Evolutionary conservation across 2,797 vertebrate genomes (phyloP).

Genomic region (Gymnoscopelus braueri): DNA sequence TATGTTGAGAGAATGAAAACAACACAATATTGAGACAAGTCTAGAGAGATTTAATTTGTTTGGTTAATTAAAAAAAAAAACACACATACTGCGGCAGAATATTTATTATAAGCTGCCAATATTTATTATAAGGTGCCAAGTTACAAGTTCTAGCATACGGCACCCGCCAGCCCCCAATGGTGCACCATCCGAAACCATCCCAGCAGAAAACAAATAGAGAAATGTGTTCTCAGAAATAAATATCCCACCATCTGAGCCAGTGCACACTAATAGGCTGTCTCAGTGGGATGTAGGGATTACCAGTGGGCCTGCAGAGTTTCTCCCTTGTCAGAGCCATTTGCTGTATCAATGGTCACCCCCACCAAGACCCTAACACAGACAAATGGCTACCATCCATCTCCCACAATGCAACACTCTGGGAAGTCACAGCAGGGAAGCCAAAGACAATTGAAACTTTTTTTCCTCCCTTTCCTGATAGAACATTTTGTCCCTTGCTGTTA

Average conservation of each 20-base stretch:
- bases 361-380: slow-evolving; percentile 61
- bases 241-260: slow-evolving; percentile 25
- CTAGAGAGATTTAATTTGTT: too few species aligned
- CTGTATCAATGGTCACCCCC: slow-evolving; percentile 58
- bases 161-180: slow-evolving; percentile 16
- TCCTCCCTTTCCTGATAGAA: not conserved
- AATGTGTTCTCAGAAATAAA: slow-evolving; percentile 40
- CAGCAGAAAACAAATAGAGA: slow-evolving; percentile 20
- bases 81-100: too few species aligned
- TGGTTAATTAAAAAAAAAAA: too few species aligned
- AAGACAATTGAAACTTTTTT: slow-evolving; percentile 52
- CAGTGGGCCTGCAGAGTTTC: slow-evolving; percentile 35
- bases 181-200: slow-evolving; percentile 33
- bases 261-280: slow-evolving; percentile 52
- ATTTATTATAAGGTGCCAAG: not conserved
- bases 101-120: too few species aligned
- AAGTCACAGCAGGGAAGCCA: slow-evolving; percentile 44
- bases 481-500: slow-evolving; percentile 11
- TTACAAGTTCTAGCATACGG: slow-evolving; percentile 4
- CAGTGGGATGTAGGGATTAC: slow-evolving; percentile 43
- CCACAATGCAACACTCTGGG: slow-evolving; percentile 38
- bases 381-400: slow-evolving; percentile 68
- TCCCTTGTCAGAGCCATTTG: slow-evolving; percentile 43
- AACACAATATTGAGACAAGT: too few species aligned
- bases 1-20: too few species aligned